These are phyloP conservation scores for Drosophila pseudoananassae DNA, from an alignment of 1,140 invertebrate species.

Conservation along the genomic window DNA sequence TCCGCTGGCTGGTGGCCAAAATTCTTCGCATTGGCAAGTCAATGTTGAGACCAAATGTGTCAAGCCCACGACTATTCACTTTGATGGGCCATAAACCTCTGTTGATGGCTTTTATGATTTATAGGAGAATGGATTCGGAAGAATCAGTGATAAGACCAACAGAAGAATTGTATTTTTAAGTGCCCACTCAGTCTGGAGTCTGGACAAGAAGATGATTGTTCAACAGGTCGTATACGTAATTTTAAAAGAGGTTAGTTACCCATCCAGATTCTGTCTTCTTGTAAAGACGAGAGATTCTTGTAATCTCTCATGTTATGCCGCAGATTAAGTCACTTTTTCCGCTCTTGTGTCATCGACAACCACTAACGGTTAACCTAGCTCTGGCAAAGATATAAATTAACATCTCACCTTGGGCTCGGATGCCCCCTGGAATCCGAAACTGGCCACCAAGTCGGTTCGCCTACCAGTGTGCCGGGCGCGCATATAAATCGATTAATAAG, in stretches of 20 bases:
- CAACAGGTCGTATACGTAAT: background rate
- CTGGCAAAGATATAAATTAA: conserved; percentile 42
- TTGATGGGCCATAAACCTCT: conserved; percentile 5
- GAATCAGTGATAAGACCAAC: background rate
- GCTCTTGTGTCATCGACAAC: conserved; percentile 55
- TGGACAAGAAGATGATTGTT: background rate
- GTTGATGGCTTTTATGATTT: background rate
- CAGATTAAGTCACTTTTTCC: background rate
- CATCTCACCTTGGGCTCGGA: conserved; percentile 67
- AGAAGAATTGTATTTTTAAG: background rate
- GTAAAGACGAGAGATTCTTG: background rate
- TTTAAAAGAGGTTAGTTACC: too few relatives aligned
- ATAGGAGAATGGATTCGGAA: background rate
- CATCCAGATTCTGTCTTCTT: too few relatives aligned
- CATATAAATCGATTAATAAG: conserved; percentile 80
- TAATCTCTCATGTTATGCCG: background rate
- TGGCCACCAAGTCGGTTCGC: conserved; percentile 14
- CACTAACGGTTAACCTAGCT: conserved; percentile 53
- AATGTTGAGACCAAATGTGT: conserved; percentile 72
- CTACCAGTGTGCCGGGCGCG: conserved; percentile 59
- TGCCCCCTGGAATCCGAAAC: conserved; percentile 34
- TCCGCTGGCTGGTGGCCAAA: conserved; percentile 43
- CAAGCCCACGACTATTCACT: conserved; percentile 30
- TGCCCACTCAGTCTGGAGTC: too few relatives aligned
- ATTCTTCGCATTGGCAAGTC: conserved; percentile 58